Base-by-base conservation (phyloP, 2,888 invertebrate species). In the Empis stercorea region DNA sequence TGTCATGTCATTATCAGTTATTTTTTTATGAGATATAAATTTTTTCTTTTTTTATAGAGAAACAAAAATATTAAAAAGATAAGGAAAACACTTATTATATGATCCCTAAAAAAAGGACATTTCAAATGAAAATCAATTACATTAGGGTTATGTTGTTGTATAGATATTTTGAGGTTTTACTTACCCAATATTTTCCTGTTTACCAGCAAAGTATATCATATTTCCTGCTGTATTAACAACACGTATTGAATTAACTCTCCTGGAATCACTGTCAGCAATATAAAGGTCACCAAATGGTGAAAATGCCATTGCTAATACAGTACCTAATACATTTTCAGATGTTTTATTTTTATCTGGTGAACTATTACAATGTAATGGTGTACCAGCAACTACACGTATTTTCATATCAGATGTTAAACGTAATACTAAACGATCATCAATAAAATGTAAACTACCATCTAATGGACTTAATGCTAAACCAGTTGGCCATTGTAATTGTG, bases 401-500 rank as follows among this genome's bases (percentile, higher is more conserved):
- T 88, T 87, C 75, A 87, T 82, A 62, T 94, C 93, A 17, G 86
- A 84, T 0, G 94, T 94, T 43, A 96, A 73, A 62, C 91, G 89
- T 30, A 95, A 72, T 3, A 96, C 89, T 41, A 95, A 79, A 57
- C 93, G 81, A 62, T 94, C 93, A 64, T 99, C 99, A 55, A 97
- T 88, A 59, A 99, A 93, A 65, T 96, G 92, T 10, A 99, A 72
- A 1, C 89, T 85, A 45, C 93, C 93, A 64, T 97, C 96, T 15
- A 96, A 71, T 1, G 95, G 95, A 62, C 94, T 95, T 43, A 97
- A 73, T 0, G 94, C 86, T 51, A 99, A 72, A 17, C 93, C 91
- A n/a, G 95, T 95, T 2, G 99, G 97, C 97, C 97, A 99, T 62
- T 93, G 91, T 11, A 96, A 73, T 63, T 93, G 92, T 3, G 94